Percentiles rank a stretch among this genome's conserved stretches.
Conservation (phyloP, 2,113 vertebrate species). For the Pangasianodon hypophthalmus region DNA sequence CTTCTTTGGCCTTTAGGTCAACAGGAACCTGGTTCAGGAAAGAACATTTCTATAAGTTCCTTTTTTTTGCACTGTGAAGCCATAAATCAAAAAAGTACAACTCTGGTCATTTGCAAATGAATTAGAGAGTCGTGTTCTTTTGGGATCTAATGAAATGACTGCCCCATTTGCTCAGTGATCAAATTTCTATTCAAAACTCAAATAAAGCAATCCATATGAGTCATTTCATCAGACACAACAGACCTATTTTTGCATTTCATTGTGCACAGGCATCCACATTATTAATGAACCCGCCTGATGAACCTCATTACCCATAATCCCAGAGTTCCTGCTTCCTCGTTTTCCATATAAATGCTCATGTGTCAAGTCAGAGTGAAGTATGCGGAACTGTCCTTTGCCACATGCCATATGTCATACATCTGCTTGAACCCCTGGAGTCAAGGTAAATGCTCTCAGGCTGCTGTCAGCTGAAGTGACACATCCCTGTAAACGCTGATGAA, state of each 20-base stretch:
- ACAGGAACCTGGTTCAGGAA: neutral
- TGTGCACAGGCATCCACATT: neutral
- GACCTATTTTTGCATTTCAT: neutral
- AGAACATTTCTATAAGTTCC: neutral
- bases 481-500: neutral
- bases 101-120: neutral
- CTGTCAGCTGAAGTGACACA: conserved; percentile 23
- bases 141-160: conserved; percentile 13
- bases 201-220: neutral
- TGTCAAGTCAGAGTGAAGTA: neutral
- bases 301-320: conserved; percentile 49
- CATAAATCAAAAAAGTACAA: conserved; percentile 32
- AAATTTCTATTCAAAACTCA: conserved; percentile 33
- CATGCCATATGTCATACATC: neutral
- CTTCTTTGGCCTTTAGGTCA: neutral
- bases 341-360: conserved; percentile 17
- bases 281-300: conserved; percentile 43
- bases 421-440: neutral
- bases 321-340: neutral
- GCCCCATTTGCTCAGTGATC: conserved; percentile 24
- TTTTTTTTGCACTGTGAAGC: neutral
- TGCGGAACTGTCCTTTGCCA: neutral
- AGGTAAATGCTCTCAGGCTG: conserved; percentile 23
- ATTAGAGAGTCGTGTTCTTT: neutral
- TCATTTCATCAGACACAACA: conserved; percentile 30